phyloP scores from a whole-genome alignment of 2,797 vertebrate genomes.

The Melopsittacus undulatus region DNA sequence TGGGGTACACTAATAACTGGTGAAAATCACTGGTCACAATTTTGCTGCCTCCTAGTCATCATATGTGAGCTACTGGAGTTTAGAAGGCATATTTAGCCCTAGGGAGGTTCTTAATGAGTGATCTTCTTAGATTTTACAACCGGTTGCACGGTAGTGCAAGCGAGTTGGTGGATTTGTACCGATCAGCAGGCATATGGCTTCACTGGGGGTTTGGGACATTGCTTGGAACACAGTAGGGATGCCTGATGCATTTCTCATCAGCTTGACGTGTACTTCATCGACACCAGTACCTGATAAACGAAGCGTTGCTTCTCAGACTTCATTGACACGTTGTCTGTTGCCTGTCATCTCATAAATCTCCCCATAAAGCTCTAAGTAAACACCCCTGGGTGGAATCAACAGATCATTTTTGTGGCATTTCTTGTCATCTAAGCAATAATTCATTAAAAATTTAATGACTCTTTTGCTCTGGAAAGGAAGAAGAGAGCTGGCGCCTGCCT shows the following conservation, averaged over 20 bases:
- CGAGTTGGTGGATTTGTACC: not conserved
- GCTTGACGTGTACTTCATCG: not conserved
- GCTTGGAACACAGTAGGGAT: not conserved
- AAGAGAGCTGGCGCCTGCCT: slow-evolving; percentile 13
- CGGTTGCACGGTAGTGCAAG: not conserved
- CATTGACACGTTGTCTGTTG: not conserved
- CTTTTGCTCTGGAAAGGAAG: not conserved
- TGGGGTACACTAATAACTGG: not conserved
- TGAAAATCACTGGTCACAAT: not conserved
- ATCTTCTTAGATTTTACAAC: not conserved
- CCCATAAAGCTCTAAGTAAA: not conserved
- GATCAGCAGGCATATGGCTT: not conserved
- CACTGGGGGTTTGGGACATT: not conserved
- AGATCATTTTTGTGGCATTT: slow-evolving; percentile 54
- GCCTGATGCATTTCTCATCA: not conserved
- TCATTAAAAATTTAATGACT: slow-evolving; percentile 64
- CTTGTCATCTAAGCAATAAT: slow-evolving; percentile 56
- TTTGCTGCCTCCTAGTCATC: not conserved
- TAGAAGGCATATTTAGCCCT: not conserved
- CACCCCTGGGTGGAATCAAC: slow-evolving; percentile 25
- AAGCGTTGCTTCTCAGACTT: not conserved
- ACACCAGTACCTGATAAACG: not conserved
- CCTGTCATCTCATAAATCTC: not conserved
- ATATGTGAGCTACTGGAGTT: not conserved
- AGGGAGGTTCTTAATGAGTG: not conserved